Base-by-base conservation (phyloP, 2,113 vertebrate genomes). In the Myiopsitta monachus region DNA sequence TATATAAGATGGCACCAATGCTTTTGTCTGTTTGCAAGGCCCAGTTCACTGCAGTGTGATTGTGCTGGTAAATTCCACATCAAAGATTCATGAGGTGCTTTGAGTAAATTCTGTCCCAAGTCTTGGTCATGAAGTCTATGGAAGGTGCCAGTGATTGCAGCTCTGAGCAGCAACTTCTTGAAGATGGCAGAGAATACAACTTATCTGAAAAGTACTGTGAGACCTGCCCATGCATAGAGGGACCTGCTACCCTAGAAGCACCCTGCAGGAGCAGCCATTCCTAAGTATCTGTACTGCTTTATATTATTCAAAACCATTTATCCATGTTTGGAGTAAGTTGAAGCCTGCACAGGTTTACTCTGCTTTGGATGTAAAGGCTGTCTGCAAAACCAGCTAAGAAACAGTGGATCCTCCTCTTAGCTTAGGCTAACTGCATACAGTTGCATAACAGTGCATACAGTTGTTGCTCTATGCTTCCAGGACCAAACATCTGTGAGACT, bases 1-100 rank as follows among this genome's bases (percentile, higher is more conserved):
- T 7, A 0, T 3, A 5, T 6, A 46, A 59, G 30, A 22, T 3
- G 12, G 6, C 10, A 27, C 2, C 44, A 6, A 10, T 36, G 21
- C 4, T 26, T 82, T 22, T 54, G 47, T 28, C 18, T 86, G 49
- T 31, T 55, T 17, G 24, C 63, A 68, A 77, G 64, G n/a, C 63
- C 24, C 15, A 27, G 1, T 27, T 47, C 21, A 8, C 26, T 70
- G 38, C 67, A 83, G 38, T 33, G 18, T 0, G 1, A 74, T 30
- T 8, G 18, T n/a, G 13, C 46, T 66, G 67, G 6, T 74, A 64
- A 30, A 7, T 61, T 88, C 80, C 8, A 10, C 12, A 6, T 17
- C 23, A 10, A 54, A 39, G 68, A 51, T 47, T 70, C n/a, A 3
- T 1, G 3, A 36, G 18, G 18, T 59, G 22, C 31, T 88, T 81